These are phyloP conservation scores for Nymphalis urticae DNA, from an alignment of 2,888 invertebrate species.

Conservation along the genomic window DNA sequence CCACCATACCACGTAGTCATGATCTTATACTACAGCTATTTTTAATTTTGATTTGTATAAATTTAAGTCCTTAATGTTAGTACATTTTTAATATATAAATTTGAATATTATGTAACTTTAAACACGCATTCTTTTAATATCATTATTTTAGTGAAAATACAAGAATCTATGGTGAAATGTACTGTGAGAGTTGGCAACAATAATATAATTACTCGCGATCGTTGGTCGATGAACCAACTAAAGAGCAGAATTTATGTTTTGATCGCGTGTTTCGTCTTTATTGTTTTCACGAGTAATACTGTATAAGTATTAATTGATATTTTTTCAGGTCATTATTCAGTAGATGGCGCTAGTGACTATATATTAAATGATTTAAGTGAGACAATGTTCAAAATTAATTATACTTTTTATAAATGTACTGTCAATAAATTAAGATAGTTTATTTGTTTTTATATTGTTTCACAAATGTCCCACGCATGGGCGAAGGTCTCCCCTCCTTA, in stretches of 20 bases:
- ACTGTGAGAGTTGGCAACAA: not conserved
- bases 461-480: no score
- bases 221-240: not conserved
- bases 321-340: not conserved
- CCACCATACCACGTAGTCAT: no score
- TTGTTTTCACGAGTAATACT: constrained; percentile 15
- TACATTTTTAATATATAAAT: no score
- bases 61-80: no score
- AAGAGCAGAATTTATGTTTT: constrained; percentile 17
- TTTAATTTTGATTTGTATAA: no score
- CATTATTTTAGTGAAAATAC: not conserved
- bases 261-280: constrained; percentile 17
- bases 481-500: no score
- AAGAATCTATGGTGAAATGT: constrained; percentile 3
- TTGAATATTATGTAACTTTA: no score
- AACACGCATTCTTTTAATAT: no score
- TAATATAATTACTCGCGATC: not conserved
- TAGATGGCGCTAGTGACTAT: constrained; percentile 2
- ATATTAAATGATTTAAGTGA: not conserved
- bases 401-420: constrained; percentile 7
- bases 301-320: constrained; percentile 1
- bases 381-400: not conserved
- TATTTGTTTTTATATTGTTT: no score
- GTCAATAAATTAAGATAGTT: no score
- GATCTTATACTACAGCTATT: no score